Conservation (phyloP, 1,140 invertebrate genomes). For the Agraylea sexmaculata region DNA sequence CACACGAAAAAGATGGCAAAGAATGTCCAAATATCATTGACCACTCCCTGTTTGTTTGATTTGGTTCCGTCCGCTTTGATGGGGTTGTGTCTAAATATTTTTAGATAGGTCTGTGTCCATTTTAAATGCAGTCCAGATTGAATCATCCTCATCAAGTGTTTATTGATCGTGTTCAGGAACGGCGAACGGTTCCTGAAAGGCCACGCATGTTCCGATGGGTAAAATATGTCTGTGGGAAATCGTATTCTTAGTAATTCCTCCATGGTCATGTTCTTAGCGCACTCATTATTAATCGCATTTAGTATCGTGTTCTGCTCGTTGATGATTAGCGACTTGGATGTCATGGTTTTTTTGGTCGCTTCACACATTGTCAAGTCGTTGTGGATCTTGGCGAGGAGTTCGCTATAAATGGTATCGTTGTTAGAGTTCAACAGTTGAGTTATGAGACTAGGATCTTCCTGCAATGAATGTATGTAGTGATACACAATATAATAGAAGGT, state of each 20-base stretch:
- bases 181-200: conserved; percentile 13
- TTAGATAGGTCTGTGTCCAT: conserved; percentile 1
- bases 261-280: neutral
- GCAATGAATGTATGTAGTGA: conserved; percentile 5
- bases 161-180: conserved; percentile 11
- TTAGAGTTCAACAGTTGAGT: conserved; percentile 7
- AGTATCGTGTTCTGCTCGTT: conserved; percentile 10
- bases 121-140: conserved; percentile 12
- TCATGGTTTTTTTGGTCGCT: neutral
- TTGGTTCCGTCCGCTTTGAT: neutral
- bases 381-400: conserved; percentile 6
- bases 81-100: neutral
- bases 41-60: conserved; percentile 2
- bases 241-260: conserved; percentile 10
- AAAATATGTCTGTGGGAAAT: conserved; percentile 10
- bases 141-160: conserved; percentile 7
- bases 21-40: conserved; percentile 4
- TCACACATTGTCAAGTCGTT: conserved; percentile 14
- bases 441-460: conserved; percentile 11
- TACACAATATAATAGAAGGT: neutral
- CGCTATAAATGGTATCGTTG: conserved; percentile 3
- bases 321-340: conserved; percentile 10
- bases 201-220: conserved; percentile 12
- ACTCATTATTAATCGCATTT: conserved; percentile 8
- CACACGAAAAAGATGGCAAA: conserved; percentile 11